A percentile compares a stretch with the other conserved stretches of the same genome.
These are phyloP conservation scores for Petrocephalus sullivani DNA, from an alignment of 2,797 vertebrate species.

Conservation along the genomic window DNA sequence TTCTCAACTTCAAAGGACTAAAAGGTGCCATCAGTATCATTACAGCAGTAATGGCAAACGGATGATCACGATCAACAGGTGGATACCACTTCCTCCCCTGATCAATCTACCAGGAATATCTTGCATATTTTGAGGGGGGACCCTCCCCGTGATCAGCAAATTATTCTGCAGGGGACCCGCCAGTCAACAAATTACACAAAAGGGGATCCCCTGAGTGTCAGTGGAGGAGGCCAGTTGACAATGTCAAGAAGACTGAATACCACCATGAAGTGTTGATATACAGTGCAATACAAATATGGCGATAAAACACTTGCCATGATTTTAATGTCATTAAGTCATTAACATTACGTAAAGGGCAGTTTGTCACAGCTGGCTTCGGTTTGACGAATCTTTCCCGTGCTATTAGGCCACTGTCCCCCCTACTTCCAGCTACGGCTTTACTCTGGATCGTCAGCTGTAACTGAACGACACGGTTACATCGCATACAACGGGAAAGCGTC, in stretches of 20 bases:
- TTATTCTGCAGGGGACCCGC: neutral
- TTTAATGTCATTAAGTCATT: too few relatives aligned
- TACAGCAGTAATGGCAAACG: neutral
- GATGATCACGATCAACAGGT: neutral
- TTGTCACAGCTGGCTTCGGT: neutral
- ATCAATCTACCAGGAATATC: neutral
- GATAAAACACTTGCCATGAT: too few relatives aligned
- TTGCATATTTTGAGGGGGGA: neutral
- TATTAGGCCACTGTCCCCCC: neutral
- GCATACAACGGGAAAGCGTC: neutral
- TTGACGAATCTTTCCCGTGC: neutral
- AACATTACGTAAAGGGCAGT: too few relatives aligned
- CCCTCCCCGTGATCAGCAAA: neutral
- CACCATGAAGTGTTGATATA: too few relatives aligned
- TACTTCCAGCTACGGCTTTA: neutral
- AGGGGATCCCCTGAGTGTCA: too few relatives aligned
- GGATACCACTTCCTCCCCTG: neutral
- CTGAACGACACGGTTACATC: neutral
- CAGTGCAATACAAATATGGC: too few relatives aligned
- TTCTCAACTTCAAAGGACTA: neutral
- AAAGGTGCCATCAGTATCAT: neutral
- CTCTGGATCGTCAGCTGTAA: neutral
- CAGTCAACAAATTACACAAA: too few relatives aligned
- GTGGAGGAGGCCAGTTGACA: too few relatives aligned
- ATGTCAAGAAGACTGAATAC: too few relatives aligned